phyloP scores from a whole-genome alignment of 2,113 vertebrate species.

The Forbesichthys papilliferus region DNA sequence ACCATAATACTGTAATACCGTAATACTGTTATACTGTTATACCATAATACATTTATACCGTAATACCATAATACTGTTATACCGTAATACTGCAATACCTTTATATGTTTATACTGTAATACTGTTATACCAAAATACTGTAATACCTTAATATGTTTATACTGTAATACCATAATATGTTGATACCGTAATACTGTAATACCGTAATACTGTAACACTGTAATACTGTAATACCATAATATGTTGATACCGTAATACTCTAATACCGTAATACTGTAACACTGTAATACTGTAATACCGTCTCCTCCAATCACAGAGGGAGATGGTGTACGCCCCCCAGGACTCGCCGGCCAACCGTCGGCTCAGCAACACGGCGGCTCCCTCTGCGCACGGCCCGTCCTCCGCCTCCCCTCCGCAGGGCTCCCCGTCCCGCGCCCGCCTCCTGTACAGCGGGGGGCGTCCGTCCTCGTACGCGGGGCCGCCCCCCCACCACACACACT shows the following conservation, averaged over 20 bases:
- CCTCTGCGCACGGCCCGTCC: slow-evolving; percentile 81
- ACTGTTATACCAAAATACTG: no score
- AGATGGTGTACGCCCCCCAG: slow-evolving; percentile 94
- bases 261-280: not conserved
- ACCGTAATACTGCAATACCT: not conserved
- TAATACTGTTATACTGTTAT: not conserved
- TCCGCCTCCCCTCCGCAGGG: slow-evolving; percentile 79
- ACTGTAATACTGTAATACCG: not conserved
- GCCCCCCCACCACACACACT: slow-evolving; percentile 70
- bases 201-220: no score
- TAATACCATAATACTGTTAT: not conserved
- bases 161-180: no score
- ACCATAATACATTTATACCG: no score
- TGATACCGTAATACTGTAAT: no score
- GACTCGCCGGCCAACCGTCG: slow-evolving; percentile 92
- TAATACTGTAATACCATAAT: no score
- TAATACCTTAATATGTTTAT: no score
- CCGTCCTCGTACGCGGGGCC: slow-evolving; percentile 92
- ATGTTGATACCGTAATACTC: no score
- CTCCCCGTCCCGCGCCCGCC: slow-evolving; percentile 89
- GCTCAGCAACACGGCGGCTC: slow-evolving; percentile 84
- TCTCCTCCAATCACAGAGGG: slow-evolving; percentile 77
- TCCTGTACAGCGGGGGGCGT: slow-evolving; percentile 86
- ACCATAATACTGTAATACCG: not conserved
- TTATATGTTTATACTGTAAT: no score